Evolutionary conservation across 1,140 invertebrate species (phyloP), one percentile per base, ranked within the genome.

Genomic region (Rhizoglyphus robini): DNA sequence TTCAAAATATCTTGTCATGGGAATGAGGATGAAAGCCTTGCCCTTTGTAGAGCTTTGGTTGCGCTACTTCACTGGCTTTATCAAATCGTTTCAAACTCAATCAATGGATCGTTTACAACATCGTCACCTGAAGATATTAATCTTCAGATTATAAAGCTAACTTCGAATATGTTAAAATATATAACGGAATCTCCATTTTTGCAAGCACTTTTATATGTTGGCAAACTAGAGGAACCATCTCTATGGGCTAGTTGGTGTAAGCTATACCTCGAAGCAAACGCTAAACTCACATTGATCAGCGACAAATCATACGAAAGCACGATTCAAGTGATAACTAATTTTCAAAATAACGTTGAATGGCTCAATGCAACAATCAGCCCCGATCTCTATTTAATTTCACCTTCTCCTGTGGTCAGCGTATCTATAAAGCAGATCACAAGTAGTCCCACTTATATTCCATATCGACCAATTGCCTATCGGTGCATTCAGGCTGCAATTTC

Each of bases 171-270:
- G 3, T 67, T 78, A 3, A 71, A 71, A 36, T 74, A 70, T 49
- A 73, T 78, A 38, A 69, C 74, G 31, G 71, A 71, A 25, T 72
- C 75, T 8, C 68, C 72, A 8, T 76, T 77, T 54, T 69, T 78
- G 1, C 71, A 73, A 49, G 72, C 76, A 47, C 68, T 79, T 31
- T 61, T 79, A 36, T 75, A 76, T 68, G 73, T 79, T 47, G 77
- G 76, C 1, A 75, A 73, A 67, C 68, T 73, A 34, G 78, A 79
- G 66, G 76, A 76, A 67, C 66, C 69, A 54, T 72, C 74, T 73
- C 70, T 68, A 29, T 74, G 70, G 68, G 32, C 54, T 25, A 66
- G 70, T 48, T 61, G 31, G 25, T 20, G 23, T 18, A 23, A 61
- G 29, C 25, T 61, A 8, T 30, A 61, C n/a, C 38, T 20, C 8